These are phyloP conservation scores for Nemapogon koenigi DNA, from an alignment of 2,888 invertebrate genomes.

Conservation along the genomic window DNA sequence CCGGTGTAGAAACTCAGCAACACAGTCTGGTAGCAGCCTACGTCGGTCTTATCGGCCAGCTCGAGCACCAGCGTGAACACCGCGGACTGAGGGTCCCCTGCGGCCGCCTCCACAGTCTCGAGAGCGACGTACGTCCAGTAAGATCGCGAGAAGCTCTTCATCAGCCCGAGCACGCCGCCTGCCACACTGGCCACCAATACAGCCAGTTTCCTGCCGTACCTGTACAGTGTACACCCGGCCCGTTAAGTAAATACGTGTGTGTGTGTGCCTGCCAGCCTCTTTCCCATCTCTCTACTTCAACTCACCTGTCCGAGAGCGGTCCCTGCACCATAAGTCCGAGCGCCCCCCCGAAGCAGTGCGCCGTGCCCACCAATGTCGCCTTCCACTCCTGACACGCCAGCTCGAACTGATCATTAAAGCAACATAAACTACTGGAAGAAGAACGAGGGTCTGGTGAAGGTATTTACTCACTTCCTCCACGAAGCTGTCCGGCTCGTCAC, in stretches of 20 bases:
- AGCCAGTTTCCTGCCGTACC: constrained; percentile 48
- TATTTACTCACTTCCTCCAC: constrained; percentile 37
- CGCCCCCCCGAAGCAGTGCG: constrained; percentile 49
- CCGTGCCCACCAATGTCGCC: constrained; percentile 45
- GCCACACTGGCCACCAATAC: constrained; percentile 47
- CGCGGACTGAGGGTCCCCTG: constrained; percentile 51
- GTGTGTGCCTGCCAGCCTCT: too few species aligned
- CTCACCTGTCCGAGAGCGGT: constrained; percentile 50
- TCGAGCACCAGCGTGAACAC: constrained; percentile 57
- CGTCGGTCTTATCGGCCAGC: constrained; percentile 45
- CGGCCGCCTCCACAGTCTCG: constrained; percentile 44
- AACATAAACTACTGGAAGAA: neutral
- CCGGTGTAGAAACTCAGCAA: constrained; percentile 48
- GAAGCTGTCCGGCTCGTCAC: constrained; percentile 41
- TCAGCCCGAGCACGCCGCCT: constrained; percentile 43
- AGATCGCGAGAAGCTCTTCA: constrained; percentile 40
- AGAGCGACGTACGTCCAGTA: constrained; percentile 42
- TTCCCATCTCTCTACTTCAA: too few species aligned
- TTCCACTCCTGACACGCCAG: constrained; percentile 55
- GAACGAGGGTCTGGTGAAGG: neutral
- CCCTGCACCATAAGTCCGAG: constrained; percentile 46
- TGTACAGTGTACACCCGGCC: constrained; percentile 18
- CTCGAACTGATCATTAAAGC: constrained; percentile 30
- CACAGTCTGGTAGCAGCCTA: constrained; percentile 49
- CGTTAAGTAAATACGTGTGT: too few species aligned